A percentile compares a stretch with the other conserved stretches of the same genome.
These are phyloP conservation scores for Thaleichthys pacificus DNA, from an alignment of 2,797 vertebrate genomes.

Conservation along the genomic window DNA sequence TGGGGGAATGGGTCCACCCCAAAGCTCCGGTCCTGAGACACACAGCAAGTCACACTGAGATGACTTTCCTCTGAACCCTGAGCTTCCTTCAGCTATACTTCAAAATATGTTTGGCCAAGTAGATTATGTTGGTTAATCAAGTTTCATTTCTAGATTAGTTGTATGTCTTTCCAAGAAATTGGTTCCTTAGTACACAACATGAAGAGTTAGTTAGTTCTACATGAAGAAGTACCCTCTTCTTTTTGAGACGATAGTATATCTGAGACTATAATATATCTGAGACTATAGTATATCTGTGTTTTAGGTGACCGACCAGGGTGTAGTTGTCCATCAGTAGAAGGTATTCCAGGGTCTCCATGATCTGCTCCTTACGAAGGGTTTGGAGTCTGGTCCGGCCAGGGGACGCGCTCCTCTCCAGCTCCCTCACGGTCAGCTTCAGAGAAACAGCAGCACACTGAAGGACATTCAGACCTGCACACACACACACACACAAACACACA, in stretches of 20 bases:
- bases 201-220: no score
- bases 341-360: constrained; percentile 79
- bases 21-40: no score
- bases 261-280: background rate
- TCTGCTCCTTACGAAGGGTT: constrained; percentile 70
- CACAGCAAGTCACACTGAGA: no score
- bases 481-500: background rate
- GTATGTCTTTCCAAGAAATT: no score
- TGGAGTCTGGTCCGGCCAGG: constrained; percentile 50
- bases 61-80: no score
- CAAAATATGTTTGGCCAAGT: no score
- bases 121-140: no score
- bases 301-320: constrained; percentile 52
- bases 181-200: no score
- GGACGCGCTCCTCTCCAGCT: constrained; percentile 37
- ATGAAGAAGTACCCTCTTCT: background rate
- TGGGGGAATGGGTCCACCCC: no score
- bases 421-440: constrained; percentile 60
- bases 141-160: no score
- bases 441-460: constrained; percentile 75
- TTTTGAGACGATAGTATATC: background rate
- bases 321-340: constrained; percentile 81
- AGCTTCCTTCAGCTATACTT: no score
- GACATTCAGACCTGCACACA: constrained; percentile 76
- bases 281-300: background rate